A percentile compares a stretch with the other conserved stretches of the same genome.
Conservation (phyloP, 2,797 vertebrate genomes). For the Scleropages formosus region DNA sequence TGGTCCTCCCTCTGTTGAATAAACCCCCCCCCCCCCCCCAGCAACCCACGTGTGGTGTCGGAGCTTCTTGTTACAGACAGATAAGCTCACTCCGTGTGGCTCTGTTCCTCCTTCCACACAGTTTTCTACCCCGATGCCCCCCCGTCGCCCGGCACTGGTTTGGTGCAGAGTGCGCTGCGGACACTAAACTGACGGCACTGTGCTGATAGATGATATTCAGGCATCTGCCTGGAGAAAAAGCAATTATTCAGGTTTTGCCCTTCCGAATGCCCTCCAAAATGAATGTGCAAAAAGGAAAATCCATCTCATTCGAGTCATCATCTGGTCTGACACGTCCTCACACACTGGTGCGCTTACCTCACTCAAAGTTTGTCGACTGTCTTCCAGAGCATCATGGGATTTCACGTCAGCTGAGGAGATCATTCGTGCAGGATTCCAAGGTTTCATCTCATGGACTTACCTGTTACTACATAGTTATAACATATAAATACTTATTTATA, state of each 20-base stretch:
- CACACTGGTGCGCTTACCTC: background rate
- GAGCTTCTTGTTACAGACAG: too few relatives aligned
- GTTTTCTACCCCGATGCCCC: too few relatives aligned
- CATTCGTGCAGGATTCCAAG: background rate
- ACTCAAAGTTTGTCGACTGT: background rate
- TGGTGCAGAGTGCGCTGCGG: slow-evolving; percentile 33
- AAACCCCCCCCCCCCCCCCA: too few relatives aligned
- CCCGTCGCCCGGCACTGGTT: slow-evolving; percentile 46
- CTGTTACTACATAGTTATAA: too few relatives aligned
- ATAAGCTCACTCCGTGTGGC: background rate
- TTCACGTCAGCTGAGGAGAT: slow-evolving; percentile 4
- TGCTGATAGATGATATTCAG: background rate
- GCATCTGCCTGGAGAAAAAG: background rate
- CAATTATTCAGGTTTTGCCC: background rate
- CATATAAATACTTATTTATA: too few relatives aligned
- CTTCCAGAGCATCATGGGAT: background rate
- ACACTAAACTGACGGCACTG: background rate
- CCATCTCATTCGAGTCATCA: background rate
- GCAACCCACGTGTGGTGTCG: too few relatives aligned
- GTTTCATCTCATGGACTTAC: slow-evolving; percentile 20
- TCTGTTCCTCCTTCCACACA: background rate
- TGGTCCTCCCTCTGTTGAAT: too few relatives aligned
- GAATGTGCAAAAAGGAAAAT: background rate
- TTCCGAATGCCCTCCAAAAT: background rate
- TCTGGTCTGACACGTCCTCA: background rate